Evolutionary conservation across 2,113 vertebrate species (phyloP).

Genomic region (Marmota monax): DNA sequence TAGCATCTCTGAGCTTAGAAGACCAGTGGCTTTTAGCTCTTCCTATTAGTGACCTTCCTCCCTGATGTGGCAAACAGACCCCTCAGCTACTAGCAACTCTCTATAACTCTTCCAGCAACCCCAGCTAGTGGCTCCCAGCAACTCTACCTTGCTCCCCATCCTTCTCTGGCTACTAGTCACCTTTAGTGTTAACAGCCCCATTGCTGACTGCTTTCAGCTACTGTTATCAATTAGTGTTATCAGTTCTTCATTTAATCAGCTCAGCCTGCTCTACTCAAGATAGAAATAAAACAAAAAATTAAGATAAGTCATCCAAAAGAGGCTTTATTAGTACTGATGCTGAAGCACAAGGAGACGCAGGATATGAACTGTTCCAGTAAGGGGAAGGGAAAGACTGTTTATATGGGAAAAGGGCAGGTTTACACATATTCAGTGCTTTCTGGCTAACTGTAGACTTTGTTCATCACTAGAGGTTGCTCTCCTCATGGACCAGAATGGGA

Average conservation of each 20-base stretch:
- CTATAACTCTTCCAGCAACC: neutral
- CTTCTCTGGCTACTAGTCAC: neutral
- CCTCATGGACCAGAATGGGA: neutral
- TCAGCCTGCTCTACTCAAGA: neutral
- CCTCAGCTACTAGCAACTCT: neutral
- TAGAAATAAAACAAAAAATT: neutral
- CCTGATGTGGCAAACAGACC: too few species aligned
- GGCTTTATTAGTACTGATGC: neutral
- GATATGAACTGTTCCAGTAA: neutral
- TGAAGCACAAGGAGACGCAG: neutral
- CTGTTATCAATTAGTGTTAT: too few species aligned
- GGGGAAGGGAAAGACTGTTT: neutral
- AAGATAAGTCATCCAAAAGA: neutral
- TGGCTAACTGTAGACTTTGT: neutral
- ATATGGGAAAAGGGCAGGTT: neutral
- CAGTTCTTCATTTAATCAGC: neutral
- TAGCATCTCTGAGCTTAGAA: neutral
- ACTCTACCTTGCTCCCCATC: neutral
- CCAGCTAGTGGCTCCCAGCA: neutral
- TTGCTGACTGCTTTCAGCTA: neutral
- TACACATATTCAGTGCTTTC: neutral
- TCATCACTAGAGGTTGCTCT: neutral
- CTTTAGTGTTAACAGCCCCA: neutral
- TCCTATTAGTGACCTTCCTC: neutral
- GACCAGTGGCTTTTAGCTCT: neutral